Conservation (phyloP, 2,113 vertebrate genomes). For the Eidolon helvum region DNA sequence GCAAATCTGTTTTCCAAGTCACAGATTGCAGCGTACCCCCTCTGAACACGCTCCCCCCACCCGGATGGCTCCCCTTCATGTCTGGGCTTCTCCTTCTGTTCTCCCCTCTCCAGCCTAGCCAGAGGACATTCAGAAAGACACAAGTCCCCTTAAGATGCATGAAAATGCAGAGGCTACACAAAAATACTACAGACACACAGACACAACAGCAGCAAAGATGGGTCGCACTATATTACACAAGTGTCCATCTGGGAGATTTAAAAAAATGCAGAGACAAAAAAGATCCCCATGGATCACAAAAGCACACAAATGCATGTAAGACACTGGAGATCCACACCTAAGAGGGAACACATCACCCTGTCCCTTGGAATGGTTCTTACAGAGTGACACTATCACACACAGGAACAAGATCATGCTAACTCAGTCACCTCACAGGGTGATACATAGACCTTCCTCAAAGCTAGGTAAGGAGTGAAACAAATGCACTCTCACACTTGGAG, state of each 20-base stretch:
- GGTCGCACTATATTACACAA: not conserved
- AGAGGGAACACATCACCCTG: not conserved
- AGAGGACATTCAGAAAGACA: constrained; percentile 68
- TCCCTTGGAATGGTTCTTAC: not conserved
- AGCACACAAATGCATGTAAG: not conserved
- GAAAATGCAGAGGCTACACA: not conserved
- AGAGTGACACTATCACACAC: not conserved
- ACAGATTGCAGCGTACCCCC: constrained; percentile 67
- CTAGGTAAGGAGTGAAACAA: not conserved
- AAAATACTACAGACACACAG: not conserved
- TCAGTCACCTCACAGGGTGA: not conserved
- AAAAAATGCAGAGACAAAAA: not conserved
- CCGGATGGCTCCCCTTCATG: constrained; percentile 1
- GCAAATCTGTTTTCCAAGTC: constrained; percentile 76
- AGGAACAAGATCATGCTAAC: not conserved
- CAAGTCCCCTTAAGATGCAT: not conserved
- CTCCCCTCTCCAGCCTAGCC: not conserved
- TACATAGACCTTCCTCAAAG: not conserved
- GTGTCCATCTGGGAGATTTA: constrained; percentile 7
- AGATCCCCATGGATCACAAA: not conserved
- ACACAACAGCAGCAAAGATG: not conserved
- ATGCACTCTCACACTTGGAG: not conserved
- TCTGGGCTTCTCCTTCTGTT: not conserved
- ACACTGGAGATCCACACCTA: not conserved
- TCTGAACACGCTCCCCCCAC: not conserved